These are phyloP conservation scores for Andrena minutula DNA, from an alignment of 2,888 invertebrate species.

Conservation along the genomic window DNA sequence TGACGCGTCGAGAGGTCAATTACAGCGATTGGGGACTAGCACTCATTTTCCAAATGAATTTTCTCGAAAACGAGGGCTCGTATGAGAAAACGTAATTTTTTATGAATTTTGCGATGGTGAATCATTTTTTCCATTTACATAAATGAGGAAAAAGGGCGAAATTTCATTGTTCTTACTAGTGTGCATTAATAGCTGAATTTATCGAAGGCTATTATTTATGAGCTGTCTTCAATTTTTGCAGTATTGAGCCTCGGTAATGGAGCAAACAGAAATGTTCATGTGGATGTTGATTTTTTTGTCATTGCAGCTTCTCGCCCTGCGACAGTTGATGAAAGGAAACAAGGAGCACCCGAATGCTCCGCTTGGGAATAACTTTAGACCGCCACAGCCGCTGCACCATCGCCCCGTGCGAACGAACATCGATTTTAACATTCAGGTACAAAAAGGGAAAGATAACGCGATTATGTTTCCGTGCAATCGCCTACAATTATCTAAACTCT, in stretches of 20 bases:
- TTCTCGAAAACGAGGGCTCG: no score
- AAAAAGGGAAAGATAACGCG: neutral
- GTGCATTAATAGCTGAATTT: no score
- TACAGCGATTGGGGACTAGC: slow-evolving; percentile 4
- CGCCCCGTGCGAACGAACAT: slow-evolving; percentile 98
- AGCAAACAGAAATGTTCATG: neutral
- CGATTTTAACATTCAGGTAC: slow-evolving; percentile 90
- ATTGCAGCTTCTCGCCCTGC: slow-evolving; percentile 91
- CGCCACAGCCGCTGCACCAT: slow-evolving; percentile 96
- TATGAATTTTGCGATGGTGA: no score
- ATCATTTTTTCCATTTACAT: no score
- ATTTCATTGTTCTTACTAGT: no score
- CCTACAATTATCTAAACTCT: slow-evolving; percentile 45
- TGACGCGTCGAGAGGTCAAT: slow-evolving; percentile 3
- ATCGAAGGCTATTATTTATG: no score
- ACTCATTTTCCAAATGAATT: neutral
- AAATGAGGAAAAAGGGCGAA: no score
- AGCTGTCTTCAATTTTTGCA: neutral
- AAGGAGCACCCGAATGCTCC: slow-evolving; percentile 94
- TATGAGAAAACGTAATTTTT: no score
- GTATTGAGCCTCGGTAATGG: neutral
- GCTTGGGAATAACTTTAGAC: slow-evolving; percentile 97
- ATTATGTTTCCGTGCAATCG: neutral
- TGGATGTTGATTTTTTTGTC: slow-evolving; percentile 39
- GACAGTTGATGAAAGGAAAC: slow-evolving; percentile 95